Conservation (phyloP, 2,888 invertebrate species). For the Drosophila diplacantha region DNA sequence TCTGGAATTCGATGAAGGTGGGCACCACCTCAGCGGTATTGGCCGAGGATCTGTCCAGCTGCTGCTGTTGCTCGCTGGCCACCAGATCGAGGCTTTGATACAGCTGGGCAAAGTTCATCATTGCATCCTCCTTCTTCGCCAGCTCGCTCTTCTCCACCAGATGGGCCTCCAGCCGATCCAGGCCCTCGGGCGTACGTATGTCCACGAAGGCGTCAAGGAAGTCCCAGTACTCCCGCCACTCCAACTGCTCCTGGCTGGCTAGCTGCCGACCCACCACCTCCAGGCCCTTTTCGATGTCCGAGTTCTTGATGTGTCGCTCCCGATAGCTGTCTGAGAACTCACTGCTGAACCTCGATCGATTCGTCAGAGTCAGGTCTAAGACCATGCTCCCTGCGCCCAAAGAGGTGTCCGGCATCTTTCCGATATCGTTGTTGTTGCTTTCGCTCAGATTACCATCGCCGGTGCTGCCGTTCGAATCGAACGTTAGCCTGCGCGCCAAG, state of each 20-base stretch:
- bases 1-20: conserved; percentile 2
- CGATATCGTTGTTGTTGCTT: conserved; percentile 1
- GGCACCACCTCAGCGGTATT: conserved; percentile 55
- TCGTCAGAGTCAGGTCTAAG: conserved; percentile 25
- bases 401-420: background rate
- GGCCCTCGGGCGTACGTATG: conserved; percentile 85
- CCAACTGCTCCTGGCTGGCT: conserved; percentile 85
- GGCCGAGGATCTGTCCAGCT: background rate
- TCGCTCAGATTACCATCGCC: conserved; percentile 1
- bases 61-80: conserved; percentile 20
- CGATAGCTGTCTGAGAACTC: conserved; percentile 64
- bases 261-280: conserved; percentile 87
- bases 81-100: conserved; percentile 48
- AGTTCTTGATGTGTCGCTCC: conserved; percentile 79
- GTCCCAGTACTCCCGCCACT: conserved; percentile 96
- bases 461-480: conserved; percentile 38
- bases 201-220: conserved; percentile 91
- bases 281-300: conserved; percentile 91
- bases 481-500: conserved; percentile 50
- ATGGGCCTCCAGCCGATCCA: conserved; percentile 86
- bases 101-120: conserved; percentile 41
- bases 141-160: conserved; percentile 75
- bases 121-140: conserved; percentile 37
- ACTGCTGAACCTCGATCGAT: conserved; percentile 17
- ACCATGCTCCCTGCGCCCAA: conserved; percentile 27